A percentile compares a stretch with the other conserved stretches of the same genome.
phyloP scores from a whole-genome alignment of 2,888 invertebrate species.

The Pristionchus mayeri region DNA sequence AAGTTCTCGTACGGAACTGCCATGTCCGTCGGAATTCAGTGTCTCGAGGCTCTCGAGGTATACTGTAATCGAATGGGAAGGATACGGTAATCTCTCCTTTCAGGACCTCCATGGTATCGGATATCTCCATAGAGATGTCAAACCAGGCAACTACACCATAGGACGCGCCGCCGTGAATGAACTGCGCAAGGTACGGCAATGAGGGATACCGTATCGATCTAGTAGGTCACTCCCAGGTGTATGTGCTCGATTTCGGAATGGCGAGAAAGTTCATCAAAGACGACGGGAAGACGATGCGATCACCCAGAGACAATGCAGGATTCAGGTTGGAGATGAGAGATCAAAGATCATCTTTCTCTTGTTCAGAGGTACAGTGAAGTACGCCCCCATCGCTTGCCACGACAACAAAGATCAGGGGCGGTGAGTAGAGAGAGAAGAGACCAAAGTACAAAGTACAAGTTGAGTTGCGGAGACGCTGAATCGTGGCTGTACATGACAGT shows the following conservation, averaged over 20 bases:
- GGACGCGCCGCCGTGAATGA: conserved; percentile 68
- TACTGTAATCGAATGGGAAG: neutral
- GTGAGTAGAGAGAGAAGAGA: conserved; percentile 2
- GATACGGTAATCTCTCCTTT: neutral
- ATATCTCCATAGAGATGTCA: conserved; percentile 64
- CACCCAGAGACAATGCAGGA: conserved; percentile 67
- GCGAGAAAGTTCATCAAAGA: conserved; percentile 69
- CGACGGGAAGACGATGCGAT: conserved; percentile 64
- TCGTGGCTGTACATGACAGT: conserved; percentile 70
- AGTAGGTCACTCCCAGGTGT: conserved; percentile 53
- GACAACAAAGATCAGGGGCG: conserved; percentile 51
- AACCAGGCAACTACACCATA: conserved; percentile 71
- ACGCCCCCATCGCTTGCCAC: conserved; percentile 70
- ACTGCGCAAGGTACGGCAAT: conserved; percentile 61
- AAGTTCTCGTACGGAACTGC: conserved; percentile 71
- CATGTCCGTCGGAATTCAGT: conserved; percentile 66
- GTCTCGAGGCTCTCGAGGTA: conserved; percentile 69
- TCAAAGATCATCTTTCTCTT: conserved; percentile 15
- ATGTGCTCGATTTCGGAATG: conserved; percentile 73
- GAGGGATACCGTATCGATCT: neutral
- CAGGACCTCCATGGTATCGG: conserved; percentile 70
- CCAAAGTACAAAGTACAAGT: neutral
- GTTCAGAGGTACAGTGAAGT: conserved; percentile 63
- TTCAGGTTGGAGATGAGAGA: conserved; percentile 55
- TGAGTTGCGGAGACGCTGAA: conserved; percentile 68